These are phyloP conservation scores for Calosoma granatense DNA, from an alignment of 1,140 invertebrate genomes.

Conservation along the genomic window DNA sequence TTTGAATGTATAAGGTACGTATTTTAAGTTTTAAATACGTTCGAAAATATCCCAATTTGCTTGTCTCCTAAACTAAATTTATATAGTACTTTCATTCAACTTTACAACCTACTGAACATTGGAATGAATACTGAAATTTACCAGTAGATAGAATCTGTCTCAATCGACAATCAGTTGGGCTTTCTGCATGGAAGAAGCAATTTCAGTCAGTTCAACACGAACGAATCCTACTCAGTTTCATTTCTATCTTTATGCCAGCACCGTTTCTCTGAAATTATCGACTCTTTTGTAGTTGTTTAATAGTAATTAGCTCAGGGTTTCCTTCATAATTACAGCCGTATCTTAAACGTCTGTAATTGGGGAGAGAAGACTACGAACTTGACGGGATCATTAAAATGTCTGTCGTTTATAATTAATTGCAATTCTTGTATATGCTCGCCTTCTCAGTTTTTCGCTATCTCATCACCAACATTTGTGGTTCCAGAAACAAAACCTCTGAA, in stretches of 20 bases:
- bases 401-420: neutral
- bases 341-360: neutral
- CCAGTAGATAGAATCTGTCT: neutral
- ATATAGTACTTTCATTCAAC: neutral
- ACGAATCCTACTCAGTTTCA: neutral
- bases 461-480: too few relatives aligned
- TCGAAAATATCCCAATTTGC: too few relatives aligned
- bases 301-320: neutral
- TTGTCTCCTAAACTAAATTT: too few relatives aligned
- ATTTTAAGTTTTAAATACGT: too few relatives aligned
- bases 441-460: too few relatives aligned
- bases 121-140: neutral
- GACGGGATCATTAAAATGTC: neutral
- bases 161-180: neutral
- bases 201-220: too few relatives aligned
- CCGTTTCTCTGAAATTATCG: neutral
- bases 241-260: neutral
- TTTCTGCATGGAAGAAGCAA: too few relatives aligned
- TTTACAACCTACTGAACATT: neutral
- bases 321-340: neutral
- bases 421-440: too few relatives aligned
- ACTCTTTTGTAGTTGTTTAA: neutral
- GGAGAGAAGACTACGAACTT: neutral
- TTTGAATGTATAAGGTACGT: too few relatives aligned
- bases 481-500: too few relatives aligned